These are phyloP conservation scores for Taxidea taxus DNA, from an alignment of 2,113 vertebrate species.

Conservation along the genomic window DNA sequence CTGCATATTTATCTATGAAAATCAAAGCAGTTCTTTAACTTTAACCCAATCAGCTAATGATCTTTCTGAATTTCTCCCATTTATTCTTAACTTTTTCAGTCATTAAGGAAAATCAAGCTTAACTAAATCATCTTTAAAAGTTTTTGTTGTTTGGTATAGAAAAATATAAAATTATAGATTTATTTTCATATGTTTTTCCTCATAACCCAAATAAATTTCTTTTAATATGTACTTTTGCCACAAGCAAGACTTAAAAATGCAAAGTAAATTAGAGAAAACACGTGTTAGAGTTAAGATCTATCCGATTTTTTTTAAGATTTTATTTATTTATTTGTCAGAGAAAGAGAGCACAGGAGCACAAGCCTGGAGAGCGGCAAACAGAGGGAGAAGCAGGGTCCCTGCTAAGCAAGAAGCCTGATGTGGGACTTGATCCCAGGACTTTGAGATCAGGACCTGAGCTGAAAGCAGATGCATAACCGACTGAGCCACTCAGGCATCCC, in stretches of 20 bases:
- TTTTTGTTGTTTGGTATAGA: neutral
- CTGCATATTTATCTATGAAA: neutral
- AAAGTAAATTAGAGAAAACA: neutral
- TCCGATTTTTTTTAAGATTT: neutral
- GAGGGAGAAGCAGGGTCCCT: neutral
- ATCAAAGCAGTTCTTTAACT: neutral
- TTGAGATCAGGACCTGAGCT: neutral
- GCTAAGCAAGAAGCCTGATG: neutral
- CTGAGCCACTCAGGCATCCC: neutral
- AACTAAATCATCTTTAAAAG: neutral
- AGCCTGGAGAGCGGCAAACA: neutral
- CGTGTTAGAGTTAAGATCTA: neutral
- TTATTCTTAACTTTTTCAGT: neutral
- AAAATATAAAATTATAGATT: neutral
- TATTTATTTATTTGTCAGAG: neutral
- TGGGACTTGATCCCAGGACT: no score
- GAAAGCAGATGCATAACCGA: neutral
- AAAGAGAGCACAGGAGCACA: neutral
- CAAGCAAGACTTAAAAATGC: conserved; percentile 8
- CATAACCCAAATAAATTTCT: neutral
- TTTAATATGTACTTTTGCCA: neutral
- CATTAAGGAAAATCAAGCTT: neutral
- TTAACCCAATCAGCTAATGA: neutral
- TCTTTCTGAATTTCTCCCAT: neutral
- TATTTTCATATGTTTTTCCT: neutral